Evolutionary conservation across 1,140 invertebrate genomes (phyloP), one percentile per base, ranked within the genome.

Genomic region (Eubasilissa regina): DNA sequence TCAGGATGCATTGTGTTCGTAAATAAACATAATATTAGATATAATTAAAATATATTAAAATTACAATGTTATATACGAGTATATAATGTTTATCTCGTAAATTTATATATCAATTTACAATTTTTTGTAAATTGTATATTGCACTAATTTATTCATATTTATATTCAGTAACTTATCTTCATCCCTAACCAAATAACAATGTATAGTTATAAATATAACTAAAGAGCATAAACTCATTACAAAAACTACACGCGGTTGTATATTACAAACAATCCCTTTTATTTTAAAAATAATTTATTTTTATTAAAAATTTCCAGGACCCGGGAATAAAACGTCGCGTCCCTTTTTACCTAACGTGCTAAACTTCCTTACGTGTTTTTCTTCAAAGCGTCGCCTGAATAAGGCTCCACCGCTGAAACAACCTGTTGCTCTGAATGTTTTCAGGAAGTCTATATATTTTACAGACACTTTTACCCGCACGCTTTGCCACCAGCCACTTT

Each of bases 361-460:
- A 12, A n/a, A 43, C 19, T 70, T 53, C 66, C 66, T 70, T 51
- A 13, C 45, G 15, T 48, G 66, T 70, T 70, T 70, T 70, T 70
- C 66, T 70, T 74, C 72, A 45, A 35, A 35, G 25, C 43, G 21
- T 58, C 55, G 53, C 3, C 25, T 0, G 53, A 19, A 19, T 56
- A 35, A 47, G 53, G 72, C 43, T 43, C 72, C 47, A 19, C 11
- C n/a, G 25, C 25, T n/a, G 64, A 17, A 60, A 25, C 72, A 44
- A 74, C 72, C 72, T 74, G 72, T 74, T 74, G 72, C 72, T 13
- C 19, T 15, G 72, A 17, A 70, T 70, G 66, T 58, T 74, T 74
- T 74, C 72, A 74, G 72, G 72, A 56, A 74, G 72, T 56, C 72
- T 74, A 74, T 56, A 55, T 74, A 56, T 74, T 74, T 70, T 70